Evolutionary conservation across 1,140 invertebrate genomes (phyloP), one percentile per base, ranked within the genome.

Genomic region (Drosophila neocordata): DNA sequence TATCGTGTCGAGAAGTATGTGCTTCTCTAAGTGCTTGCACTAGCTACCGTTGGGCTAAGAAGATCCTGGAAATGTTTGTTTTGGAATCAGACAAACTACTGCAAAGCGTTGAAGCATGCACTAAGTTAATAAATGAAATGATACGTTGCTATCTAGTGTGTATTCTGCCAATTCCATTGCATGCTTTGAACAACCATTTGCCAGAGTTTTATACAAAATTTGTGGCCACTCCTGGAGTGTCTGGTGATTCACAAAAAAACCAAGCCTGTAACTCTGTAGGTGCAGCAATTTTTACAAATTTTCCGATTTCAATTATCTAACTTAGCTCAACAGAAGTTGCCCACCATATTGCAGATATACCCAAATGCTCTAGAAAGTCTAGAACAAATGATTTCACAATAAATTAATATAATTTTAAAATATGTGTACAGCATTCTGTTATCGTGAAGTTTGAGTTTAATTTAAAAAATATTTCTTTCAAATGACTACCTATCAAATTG

Each of bases 21-120:
- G 24, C 37, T 4, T 52, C 69, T 0, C 35, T 89, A 0, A 89
- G 65, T 41, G 65, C 64, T 1, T 65, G 65, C 69, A 89, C 73
- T 9, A 88, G 66, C 38, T 89, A 69, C 53, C 84, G 83, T 0
- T 88, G 83, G 83, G 79, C 79, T 11, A 88, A 88, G 44, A 51
- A 48, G 31, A 77, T 88, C 6, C 41, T 88, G 6, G 57, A 88
- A 58, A 88, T 88, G 83, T 53, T 88, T 27, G 66, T 89, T 8
- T 22, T 88, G 44, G 76, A 79, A 18, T 89, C 84, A 3, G 79
- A 79, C 1, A 88, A 88, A 12, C 69, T 88, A 0, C 41, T 88
- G 11, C 66, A 83, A 41, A 52, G 56, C 1, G 41, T 52, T 0
- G 62, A 74, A 0, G 59, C 63, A 0, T 83, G 72, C 22, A 18